Percentiles rank a stretch among this genome's conserved stretches.
Evolutionary conservation across 2,113 vertebrate species (phyloP).

Genomic region (Physeter macrocephalus): DNA sequence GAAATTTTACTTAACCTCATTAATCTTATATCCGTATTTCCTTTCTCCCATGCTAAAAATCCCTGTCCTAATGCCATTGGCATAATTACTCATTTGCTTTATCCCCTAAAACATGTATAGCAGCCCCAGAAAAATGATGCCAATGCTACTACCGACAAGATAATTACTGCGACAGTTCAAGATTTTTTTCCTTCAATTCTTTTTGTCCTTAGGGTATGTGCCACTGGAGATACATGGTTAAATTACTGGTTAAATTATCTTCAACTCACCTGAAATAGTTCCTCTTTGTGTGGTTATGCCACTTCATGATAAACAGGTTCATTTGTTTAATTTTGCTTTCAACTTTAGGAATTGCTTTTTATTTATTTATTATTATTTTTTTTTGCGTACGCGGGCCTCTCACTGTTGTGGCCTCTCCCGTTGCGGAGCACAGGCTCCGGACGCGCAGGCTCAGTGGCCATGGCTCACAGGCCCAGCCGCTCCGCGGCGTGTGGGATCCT

Average conservation of each 20-base stretch:
- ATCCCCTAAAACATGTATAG: not conserved
- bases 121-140: not conserved
- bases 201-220: not conserved
- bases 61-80: not conserved
- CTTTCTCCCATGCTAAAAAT: not conserved
- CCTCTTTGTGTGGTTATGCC: not conserved
- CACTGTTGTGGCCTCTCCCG: no score
- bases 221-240: not conserved
- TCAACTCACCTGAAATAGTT: not conserved
- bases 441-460: no score
- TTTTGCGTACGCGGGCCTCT: no score
- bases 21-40: not conserved
- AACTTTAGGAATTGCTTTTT: not conserved
- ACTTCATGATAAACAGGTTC: not conserved
- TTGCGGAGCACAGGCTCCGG: no score
- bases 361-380: no score
- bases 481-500: no score
- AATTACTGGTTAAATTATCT: not conserved
- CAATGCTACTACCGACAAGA: not conserved
- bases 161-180: not conserved
- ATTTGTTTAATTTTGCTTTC: conserved; percentile 27
- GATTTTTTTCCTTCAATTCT: not conserved
- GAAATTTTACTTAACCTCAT: conserved; percentile 27
- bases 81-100: not conserved
- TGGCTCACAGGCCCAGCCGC: no score